Percentiles rank a stretch among this genome's conserved stretches.
Evolutionary conservation across 2,888 invertebrate species (phyloP).

Genomic region (Hyppa rectilinea): DNA sequence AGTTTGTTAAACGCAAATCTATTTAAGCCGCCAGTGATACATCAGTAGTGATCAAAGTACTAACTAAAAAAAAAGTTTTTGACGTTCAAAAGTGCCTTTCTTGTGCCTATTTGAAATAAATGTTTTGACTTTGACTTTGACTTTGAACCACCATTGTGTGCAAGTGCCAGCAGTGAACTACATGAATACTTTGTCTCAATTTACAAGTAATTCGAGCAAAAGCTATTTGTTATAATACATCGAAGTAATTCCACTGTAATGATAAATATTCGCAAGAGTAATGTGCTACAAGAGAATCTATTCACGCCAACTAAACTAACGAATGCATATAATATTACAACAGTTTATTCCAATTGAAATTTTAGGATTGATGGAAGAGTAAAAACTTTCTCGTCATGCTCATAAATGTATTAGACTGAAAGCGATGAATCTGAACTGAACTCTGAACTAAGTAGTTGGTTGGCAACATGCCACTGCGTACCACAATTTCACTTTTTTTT

Average conservation of each 20-base stretch:
- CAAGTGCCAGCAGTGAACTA: background rate
- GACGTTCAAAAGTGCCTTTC: too few species aligned
- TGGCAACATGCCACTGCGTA: slow-evolving; percentile 22
- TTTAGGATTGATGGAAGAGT: background rate
- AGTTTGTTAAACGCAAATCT: background rate
- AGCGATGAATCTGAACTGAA: background rate
- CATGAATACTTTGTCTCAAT: slow-evolving; percentile 17
- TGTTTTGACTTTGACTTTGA: too few species aligned
- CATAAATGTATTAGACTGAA: slow-evolving; percentile 10
- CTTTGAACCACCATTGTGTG: background rate
- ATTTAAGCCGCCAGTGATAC: background rate
- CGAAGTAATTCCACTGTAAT: slow-evolving; percentile 19
- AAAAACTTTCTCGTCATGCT: background rate
- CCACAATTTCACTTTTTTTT: slow-evolving; percentile 15
- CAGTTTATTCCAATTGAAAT: slow-evolving; percentile 11
- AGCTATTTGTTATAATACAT: slow-evolving; percentile 29
- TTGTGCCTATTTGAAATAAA: too few species aligned
- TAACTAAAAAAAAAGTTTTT: too few species aligned
- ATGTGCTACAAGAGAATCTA: background rate
- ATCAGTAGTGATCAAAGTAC: background rate
- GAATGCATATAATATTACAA: slow-evolving; percentile 22
- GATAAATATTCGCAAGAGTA: background rate
- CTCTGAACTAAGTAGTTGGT: background rate
- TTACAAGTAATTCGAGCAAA: slow-evolving; percentile 41
- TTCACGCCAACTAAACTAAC: slow-evolving; percentile 14